Evolutionary conservation across 2,888 invertebrate species (phyloP).

Genomic region (Drosophila ezoana): DNA sequence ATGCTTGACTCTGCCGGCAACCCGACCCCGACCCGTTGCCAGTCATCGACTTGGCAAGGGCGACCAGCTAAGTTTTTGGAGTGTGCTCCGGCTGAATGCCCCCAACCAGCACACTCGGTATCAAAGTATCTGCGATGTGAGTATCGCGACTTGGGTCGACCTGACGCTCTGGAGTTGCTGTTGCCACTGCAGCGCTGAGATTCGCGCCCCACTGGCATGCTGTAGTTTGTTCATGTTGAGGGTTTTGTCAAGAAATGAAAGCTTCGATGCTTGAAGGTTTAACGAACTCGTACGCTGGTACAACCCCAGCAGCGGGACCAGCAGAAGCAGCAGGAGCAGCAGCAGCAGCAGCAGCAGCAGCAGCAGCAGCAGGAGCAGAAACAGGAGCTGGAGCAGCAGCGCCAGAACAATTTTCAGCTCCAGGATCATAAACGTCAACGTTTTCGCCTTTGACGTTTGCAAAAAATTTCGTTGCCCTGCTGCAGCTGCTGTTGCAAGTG

Average conservation of each 20-base stretch:
- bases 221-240: conserved; percentile 49
- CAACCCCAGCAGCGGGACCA: conserved; percentile 19
- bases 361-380: too few species aligned
- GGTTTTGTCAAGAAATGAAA: conserved; percentile 67
- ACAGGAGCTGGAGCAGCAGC: conserved; percentile 17
- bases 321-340: background rate
- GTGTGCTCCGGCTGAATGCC: conserved; percentile 35
- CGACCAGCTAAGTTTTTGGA: conserved; percentile 51
- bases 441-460: conserved; percentile 59
- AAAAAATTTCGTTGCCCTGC: conserved; percentile 35
- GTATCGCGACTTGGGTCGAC: conserved; percentile 56
- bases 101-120: conserved; percentile 40
- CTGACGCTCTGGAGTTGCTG: conserved; percentile 17
- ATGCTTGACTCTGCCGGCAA: conserved; percentile 45
- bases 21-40: background rate
- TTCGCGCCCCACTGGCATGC: conserved; percentile 59
- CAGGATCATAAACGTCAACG: conserved; percentile 70
- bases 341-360: conserved; percentile 2
- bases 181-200: conserved; percentile 33
- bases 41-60: conserved; percentile 42
- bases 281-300: conserved; percentile 60
- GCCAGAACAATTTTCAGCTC: conserved; percentile 44
- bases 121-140: conserved; percentile 57
- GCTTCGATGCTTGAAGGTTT: conserved; percentile 77
- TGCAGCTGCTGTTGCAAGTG: conserved; percentile 48